Percentiles rank a stretch among this genome's conserved stretches.
These are phyloP conservation scores for Gouania willdenowi DNA, from an alignment of 2,797 vertebrate genomes.

Conservation along the genomic window DNA sequence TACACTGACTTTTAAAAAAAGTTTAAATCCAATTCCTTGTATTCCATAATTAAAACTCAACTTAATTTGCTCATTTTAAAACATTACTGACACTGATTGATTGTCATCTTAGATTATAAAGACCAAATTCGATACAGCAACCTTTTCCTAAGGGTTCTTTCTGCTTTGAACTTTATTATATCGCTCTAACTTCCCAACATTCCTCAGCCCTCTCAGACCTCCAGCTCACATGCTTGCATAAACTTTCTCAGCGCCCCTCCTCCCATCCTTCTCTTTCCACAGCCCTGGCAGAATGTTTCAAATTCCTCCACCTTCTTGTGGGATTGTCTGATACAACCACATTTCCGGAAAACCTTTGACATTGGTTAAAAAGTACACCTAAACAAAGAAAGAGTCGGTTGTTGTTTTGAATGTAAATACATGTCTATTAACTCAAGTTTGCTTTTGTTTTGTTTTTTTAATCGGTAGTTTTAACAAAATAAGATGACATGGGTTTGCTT, in stretches of 20 bases:
- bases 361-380: conserved; percentile 34
- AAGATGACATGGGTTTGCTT: too few species aligned
- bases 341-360: too few species aligned
- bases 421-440: too few species aligned
- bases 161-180: conserved; percentile 70
- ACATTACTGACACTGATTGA: too few species aligned
- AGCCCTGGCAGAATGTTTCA: conserved; percentile 70
- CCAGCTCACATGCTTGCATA: conserved; percentile 72
- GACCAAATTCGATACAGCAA: not conserved
- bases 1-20: too few species aligned
- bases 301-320: conserved; percentile 69
- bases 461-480: too few species aligned
- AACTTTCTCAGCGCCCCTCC: conserved; percentile 63
- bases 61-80: too few species aligned
- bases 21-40: too few species aligned
- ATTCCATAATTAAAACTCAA: too few species aligned
- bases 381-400: conserved; percentile 35
- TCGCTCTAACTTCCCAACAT: conserved; percentile 65
- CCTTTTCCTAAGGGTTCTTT: conserved; percentile 10
- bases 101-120: too few species aligned
- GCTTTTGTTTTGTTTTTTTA: too few species aligned
- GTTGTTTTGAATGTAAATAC: too few species aligned
- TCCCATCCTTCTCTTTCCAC: conserved; percentile 38
- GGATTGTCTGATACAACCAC: conserved; percentile 35
- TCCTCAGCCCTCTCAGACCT: conserved; percentile 75